A percentile compares a stretch with the other conserved stretches of the same genome.
Evolutionary conservation across 2,888 invertebrate genomes (phyloP).

Genomic region (Lithophane leautieri): DNA sequence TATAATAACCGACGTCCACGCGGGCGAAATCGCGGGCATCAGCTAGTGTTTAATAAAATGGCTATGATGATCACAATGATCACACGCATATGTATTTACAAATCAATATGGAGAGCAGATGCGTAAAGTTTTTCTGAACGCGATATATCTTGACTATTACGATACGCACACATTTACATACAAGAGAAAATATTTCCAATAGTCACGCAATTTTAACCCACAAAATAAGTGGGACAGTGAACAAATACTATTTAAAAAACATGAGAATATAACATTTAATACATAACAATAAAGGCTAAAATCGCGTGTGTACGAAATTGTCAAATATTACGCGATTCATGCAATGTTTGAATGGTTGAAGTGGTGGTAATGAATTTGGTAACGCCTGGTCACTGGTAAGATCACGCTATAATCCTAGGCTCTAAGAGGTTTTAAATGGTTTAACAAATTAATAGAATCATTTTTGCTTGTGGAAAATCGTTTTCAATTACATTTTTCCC

Average conservation of each 20-base stretch:
- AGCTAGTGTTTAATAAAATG: too few relatives aligned
- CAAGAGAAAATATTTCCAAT: slow-evolving; percentile 55
- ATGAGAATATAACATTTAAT: slow-evolving; percentile 35
- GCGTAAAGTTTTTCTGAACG: slow-evolving; percentile 21
- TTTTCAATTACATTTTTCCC: not conserved
- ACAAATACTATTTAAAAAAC: slow-evolving; percentile 40
- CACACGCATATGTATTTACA: not conserved
- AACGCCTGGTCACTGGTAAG: slow-evolving; percentile 36
- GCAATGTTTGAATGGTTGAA: slow-evolving; percentile 61
- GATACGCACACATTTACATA: slow-evolving; percentile 35
- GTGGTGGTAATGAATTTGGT: slow-evolving; percentile 57
- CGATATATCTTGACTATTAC: slow-evolving; percentile 40
- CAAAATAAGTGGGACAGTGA: slow-evolving; percentile 63
- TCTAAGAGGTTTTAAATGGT: not conserved
- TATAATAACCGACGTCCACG: too few relatives aligned
- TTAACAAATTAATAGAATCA: slow-evolving; percentile 1
- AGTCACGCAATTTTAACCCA: slow-evolving; percentile 63
- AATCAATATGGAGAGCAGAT: slow-evolving; percentile 2
- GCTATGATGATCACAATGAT: not conserved
- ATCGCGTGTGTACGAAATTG: slow-evolving; percentile 45
- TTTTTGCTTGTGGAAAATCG: slow-evolving; percentile 5
- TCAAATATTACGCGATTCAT: slow-evolving; percentile 64
- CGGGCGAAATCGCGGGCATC: too few relatives aligned
- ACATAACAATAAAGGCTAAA: slow-evolving; percentile 36
- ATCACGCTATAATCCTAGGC: slow-evolving; percentile 32